Conservation (phyloP, 2,113 vertebrate genomes). For the Channa maculata region DNA sequence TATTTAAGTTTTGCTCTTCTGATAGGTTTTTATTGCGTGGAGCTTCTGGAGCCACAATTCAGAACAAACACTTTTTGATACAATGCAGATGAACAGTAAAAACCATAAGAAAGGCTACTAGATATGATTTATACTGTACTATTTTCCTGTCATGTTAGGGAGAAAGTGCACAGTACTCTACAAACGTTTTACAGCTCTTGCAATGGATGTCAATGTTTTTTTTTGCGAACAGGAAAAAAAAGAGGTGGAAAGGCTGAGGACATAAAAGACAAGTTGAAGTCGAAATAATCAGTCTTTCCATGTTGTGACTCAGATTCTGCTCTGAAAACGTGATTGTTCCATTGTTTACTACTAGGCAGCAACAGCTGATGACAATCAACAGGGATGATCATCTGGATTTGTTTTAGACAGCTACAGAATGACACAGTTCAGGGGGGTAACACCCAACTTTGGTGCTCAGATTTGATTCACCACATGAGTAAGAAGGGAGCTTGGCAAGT, state of each 20-base stretch:
- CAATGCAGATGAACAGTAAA: constrained; percentile 16
- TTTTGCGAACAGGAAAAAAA: constrained; percentile 1
- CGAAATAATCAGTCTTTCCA: constrained; percentile 10
- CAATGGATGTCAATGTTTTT: not conserved
- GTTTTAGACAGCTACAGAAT: constrained; percentile 22
- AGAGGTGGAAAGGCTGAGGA: constrained; percentile 5
- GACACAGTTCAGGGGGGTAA: constrained; percentile 1
- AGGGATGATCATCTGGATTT: constrained; percentile 34
- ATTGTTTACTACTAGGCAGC: constrained; percentile 4
- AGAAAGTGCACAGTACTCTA: not conserved
- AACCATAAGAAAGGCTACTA: not conserved
- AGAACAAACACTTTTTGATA: constrained; percentile 4
- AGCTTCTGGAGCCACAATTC: not conserved
- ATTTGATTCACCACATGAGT: too few relatives aligned
- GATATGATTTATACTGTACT: constrained; percentile 13
- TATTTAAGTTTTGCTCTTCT: too few relatives aligned
- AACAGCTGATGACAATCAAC: constrained; percentile 32
- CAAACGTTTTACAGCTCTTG: constrained; percentile 8
- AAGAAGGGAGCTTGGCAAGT: too few relatives aligned
- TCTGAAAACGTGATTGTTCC: constrained; percentile 15
- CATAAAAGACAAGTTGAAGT: not conserved
- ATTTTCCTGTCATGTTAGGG: not conserved
- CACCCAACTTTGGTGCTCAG: not conserved
- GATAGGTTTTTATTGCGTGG: too few relatives aligned
- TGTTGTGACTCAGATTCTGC: constrained; percentile 2